Percentiles rank a stretch among this genome's conserved stretches.
These are phyloP conservation scores for Theristicus caerulescens DNA, from an alignment of 2,113 vertebrate genomes.

Conservation along the genomic window DNA sequence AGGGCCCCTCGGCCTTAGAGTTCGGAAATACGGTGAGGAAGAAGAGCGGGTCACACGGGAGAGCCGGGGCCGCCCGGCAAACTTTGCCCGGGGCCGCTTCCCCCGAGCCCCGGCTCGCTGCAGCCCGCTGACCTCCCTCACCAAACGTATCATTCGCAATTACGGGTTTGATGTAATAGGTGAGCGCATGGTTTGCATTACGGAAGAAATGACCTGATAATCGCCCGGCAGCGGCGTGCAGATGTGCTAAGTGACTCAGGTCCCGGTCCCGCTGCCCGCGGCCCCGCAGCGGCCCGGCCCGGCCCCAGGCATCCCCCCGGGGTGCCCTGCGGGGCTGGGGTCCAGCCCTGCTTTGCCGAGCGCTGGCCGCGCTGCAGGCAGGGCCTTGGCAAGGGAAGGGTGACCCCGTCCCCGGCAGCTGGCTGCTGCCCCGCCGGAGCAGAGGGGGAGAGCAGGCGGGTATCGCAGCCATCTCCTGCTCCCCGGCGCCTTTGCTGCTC, in stretches of 20 bases:
- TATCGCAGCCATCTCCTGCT: accelerated
- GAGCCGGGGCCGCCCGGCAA: not conserved
- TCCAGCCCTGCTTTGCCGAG: not conserved
- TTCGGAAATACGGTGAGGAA: not conserved
- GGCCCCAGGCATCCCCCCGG: not conserved
- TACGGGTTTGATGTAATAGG: not conserved
- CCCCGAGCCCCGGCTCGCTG: not conserved
- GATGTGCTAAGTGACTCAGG: not conserved
- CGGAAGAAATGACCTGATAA: not conserved
- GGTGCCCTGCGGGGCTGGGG: not conserved
- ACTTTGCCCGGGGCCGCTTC: not conserved
- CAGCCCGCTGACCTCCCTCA: not conserved
- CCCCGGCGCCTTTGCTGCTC: not conserved
- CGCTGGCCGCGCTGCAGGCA: not conserved
- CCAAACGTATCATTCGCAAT: not conserved
- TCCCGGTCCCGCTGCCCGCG: not conserved
- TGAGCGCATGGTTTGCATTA: not conserved
- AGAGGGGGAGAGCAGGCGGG: not conserved
- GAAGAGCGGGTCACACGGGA: not conserved
- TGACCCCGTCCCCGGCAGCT: not conserved
- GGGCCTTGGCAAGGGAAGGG: not conserved
- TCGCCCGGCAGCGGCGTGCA: not conserved
- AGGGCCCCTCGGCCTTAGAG: not conserved
- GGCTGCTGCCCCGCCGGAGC: not conserved
- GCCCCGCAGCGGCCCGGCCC: not conserved